A percentile compares a stretch with the other conserved stretches of the same genome.
Conservation (phyloP, 1,140 invertebrate species). For the Mya arenaria region DNA sequence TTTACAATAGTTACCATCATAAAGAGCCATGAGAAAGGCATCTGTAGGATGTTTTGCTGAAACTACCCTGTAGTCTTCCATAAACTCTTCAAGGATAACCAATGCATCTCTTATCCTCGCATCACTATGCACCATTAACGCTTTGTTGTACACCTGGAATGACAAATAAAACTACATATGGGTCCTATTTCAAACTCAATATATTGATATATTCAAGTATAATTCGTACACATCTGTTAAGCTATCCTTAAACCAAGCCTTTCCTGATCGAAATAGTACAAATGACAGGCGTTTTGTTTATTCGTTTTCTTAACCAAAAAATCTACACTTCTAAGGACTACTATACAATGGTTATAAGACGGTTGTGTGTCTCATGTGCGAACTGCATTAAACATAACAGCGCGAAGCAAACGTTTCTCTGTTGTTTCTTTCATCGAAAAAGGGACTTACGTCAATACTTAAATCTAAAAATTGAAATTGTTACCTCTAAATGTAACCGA, state of each 20-base stretch:
- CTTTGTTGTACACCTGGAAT: constrained; percentile 69
- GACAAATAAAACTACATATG: too few relatives aligned
- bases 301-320: background rate
- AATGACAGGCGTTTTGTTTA: background rate
- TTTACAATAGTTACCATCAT: too few relatives aligned
- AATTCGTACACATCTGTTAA: constrained; percentile 58
- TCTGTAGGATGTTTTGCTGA: constrained; percentile 3
- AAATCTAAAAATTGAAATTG: background rate
- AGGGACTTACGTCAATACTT: background rate
- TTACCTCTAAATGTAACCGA: constrained; percentile 31
- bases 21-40: constrained; percentile 1
- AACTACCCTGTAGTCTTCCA: background rate
- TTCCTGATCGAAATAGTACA: background rate
- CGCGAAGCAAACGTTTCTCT: background rate
- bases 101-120: constrained; percentile 66
- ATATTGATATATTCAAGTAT: too few relatives aligned
- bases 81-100: constrained; percentile 61
- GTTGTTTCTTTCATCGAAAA: background rate
- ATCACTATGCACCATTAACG: constrained; percentile 68
- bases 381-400: too few relatives aligned
- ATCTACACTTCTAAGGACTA: too few relatives aligned
- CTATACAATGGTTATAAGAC: too few relatives aligned
- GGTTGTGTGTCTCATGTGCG: too few relatives aligned
- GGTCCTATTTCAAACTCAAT: too few relatives aligned
- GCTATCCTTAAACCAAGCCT: background rate